Evolutionary conservation across 2,888 invertebrate genomes (phyloP), one percentile per base, ranked within the genome.

Genomic region (Nowickia ferox): DNA sequence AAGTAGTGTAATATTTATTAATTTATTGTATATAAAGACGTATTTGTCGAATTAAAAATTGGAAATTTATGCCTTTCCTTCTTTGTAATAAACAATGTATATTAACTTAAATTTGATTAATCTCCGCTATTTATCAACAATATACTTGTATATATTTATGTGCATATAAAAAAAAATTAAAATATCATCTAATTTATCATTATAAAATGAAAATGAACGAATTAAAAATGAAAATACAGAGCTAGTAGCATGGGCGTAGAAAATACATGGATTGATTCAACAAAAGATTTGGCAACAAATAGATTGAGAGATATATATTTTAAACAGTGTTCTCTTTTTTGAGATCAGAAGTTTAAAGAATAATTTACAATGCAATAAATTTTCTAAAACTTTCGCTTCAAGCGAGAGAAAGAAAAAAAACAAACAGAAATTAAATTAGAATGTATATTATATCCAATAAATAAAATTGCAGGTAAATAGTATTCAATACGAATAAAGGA

Each of bases 101-200:
- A 53, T 71, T 63, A 55, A 82, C 30, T 78, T 78, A 72, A 72
- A 83, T 42, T 65, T 65, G 8, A 57, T 59, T 71, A 57, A 59
- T 65, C 30, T 71, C 53, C 30, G 38, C 57, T 77, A 51, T 66
- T 61, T 71, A 59, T 66, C 10, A 66, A 53, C 42, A 76, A 82
- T 42, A 69, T 48, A 74, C 13, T 30, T 69, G 46, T n/a, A 78
- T 40, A 71, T n/a, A 51, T 59, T 15, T 46, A 17, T 44, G 9
- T 66, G n/a, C n/a, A 66, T 74, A 19, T 66, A 66, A 51, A 71
- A 71, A 22, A 30, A 30, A 30, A 0, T 30, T 30, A 30, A 30
- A 77, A 65, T 83, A 76, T 71, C 82, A 59, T 83, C 71, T 83
- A 66, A 82, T 30, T 77, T 42, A 77, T 51, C 61, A 46, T 57